Base-by-base conservation (phyloP, 2,888 invertebrate genomes). In the Melolontha melolontha region DNA sequence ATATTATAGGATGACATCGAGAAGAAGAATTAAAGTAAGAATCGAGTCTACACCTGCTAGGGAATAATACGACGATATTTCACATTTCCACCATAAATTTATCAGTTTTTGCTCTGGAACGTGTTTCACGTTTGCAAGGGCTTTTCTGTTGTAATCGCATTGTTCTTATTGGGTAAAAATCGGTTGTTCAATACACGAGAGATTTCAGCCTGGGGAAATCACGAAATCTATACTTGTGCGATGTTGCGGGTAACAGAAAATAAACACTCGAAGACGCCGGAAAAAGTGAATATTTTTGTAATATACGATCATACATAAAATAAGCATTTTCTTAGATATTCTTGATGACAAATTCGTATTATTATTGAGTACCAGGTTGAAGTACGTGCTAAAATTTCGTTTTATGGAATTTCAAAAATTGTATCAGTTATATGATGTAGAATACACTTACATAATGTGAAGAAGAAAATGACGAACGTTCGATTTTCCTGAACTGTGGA, bases 141-240 rank as follows among this genome's bases (percentile, higher is more conserved):
- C 4, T 59, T 59, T 59, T 5, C 14, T 42, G 59, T 44, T 59
- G 27, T 59, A 59, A 59, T 59, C 59, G 59, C 59, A 44, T 29
- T 47, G 44, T 59, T 59, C 59, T 59, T 59, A 59, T 47, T 44
- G 59, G 59, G 11, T 16, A 47, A 14, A 59, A 59, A 59, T 59
- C 59, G 59, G 59, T 59, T 47, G 27, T 29, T 47, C 44, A 47
- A 59, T 59, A 59, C 59, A 59, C 34, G 12, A 14, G 44, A 59
- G 47, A 44, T 47, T 59, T 59, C 47, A 44, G 59, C 29, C 44
- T 44, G 59, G 59, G 59, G 59, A 59, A 59, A 59, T 59, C 59
- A 59, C 59, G 59, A 29, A 29, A 59, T 29, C 59, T 47, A 44
- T 29, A 47, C 44, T 42, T 59, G 59, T 29, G 16, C 47, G 59